Base-by-base conservation (phyloP, 2,888 invertebrate genomes). In the Calameuta filiformis region DNA sequence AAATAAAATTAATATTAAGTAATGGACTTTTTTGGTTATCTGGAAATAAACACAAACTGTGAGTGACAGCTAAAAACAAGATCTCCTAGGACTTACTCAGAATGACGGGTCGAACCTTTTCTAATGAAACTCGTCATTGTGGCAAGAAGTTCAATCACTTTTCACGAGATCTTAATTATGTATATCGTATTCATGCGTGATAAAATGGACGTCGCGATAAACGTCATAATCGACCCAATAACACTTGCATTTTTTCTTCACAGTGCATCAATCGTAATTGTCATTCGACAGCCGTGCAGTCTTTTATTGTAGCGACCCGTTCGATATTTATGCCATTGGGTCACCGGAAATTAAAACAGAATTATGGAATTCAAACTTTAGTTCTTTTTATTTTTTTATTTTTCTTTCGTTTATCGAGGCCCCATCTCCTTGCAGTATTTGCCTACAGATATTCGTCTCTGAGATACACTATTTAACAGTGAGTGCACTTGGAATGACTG, bases 51-150 rank as follows among this genome's bases (percentile, higher is more conserved):
- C 40, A 6, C 9, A 15, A 56, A 23, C 40, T 23, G 15, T 9
- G 23, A 56, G 6, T 23, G 40, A n/a, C 75, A 34, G 56, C n/a
- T 11, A 23, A 4, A 40, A 12, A 33, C 30, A 71, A 30, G 12
- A 33, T 71, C 31, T 31, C 12, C 31, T 15, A 31, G 71, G 12
- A 92, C 92, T 92, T 86, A 93, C 92, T 92, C 92, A 40, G 92
- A 92, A 75, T 92, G 90, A 81, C 90, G 89, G 56, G 91, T 88
- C n/a, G 91, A 91, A 79, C 89, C 87, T 83, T 91, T 89, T 81
- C 87, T 87, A 79, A 89, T 89, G 83, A 90, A 90, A 83, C 88
- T 91, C 81, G 92, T 92, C 92, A 92, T 92, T 82, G 82, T 82
- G 68, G 74, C 35, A 71, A 15, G 4, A 15, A 31, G 71, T 34